Conservation (phyloP, 2,888 invertebrate genomes). For the Drosophila nr. fundita region DNA sequence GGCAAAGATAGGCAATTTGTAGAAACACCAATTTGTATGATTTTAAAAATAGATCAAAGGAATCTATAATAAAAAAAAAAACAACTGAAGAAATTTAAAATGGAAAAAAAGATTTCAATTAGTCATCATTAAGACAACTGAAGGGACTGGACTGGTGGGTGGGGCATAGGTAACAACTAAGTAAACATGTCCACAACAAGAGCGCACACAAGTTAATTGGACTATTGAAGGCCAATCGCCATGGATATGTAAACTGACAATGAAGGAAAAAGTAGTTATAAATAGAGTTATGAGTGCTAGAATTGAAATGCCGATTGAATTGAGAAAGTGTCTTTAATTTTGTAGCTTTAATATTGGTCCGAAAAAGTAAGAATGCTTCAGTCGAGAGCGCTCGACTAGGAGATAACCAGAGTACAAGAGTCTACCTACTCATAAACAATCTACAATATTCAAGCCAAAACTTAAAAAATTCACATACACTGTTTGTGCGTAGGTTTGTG, state of each 20-base stretch:
- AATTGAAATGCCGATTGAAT: background rate
- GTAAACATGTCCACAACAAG: background rate
- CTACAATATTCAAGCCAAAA: background rate
- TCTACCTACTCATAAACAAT: background rate
- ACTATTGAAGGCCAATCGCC: background rate
- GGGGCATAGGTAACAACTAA: background rate
- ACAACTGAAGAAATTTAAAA: background rate
- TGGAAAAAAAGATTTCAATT: background rate
- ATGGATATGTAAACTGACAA: background rate
- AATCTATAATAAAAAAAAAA: background rate
- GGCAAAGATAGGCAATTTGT: background rate
- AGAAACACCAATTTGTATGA: background rate
- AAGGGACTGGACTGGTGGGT: background rate
- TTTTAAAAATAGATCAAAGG: background rate
- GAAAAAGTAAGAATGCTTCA: background rate
- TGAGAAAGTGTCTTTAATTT: background rate
- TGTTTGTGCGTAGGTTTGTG: background rate
- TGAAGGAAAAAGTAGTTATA: background rate
- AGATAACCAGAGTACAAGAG: background rate
- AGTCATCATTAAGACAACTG: background rate
- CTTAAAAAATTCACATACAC: background rate
- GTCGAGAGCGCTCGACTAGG: background rate
- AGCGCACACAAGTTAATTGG: background rate
- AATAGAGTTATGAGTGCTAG: background rate
- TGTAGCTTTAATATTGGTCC: background rate